Conservation (phyloP, 2,888 invertebrate genomes). For the Pheosia gnoma region DNA sequence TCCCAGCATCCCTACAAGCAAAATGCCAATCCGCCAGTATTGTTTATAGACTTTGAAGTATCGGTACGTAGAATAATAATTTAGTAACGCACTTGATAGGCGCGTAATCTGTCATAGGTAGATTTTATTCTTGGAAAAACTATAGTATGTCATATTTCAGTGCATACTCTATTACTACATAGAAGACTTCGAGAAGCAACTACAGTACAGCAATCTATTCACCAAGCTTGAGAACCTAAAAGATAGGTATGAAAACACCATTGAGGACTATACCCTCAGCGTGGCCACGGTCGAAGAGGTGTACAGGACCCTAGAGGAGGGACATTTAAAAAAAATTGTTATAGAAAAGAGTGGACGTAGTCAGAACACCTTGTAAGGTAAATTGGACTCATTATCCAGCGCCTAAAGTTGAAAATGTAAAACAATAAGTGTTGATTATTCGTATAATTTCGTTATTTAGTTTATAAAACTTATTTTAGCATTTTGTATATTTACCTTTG, state of each 20-base stretch:
- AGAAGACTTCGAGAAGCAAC: constrained; percentile 6
- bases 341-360: neutral
- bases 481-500: neutral
- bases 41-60: no score
- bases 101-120: no score
- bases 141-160: constrained; percentile 14
- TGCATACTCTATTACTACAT: constrained; percentile 23
- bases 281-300: constrained; percentile 23
- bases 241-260: constrained; percentile 6
- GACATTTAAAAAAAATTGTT: neutral
- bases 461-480: neutral
- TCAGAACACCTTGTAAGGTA: no score
- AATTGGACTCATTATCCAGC: no score
- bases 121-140: no score
- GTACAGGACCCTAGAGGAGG: constrained; percentile 9
- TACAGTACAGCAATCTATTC: constrained; percentile 19
- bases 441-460: neutral
- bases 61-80: no score
- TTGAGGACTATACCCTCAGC: constrained; percentile 24
- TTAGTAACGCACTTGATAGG: no score
- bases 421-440: no score
- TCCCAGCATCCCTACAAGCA: no score
- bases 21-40: no score
- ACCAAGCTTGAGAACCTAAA: constrained; percentile 14
- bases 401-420: no score